Evolutionary conservation across 2,113 vertebrate species (phyloP).

Genomic region (Cricetomys ansorgei): DNA sequence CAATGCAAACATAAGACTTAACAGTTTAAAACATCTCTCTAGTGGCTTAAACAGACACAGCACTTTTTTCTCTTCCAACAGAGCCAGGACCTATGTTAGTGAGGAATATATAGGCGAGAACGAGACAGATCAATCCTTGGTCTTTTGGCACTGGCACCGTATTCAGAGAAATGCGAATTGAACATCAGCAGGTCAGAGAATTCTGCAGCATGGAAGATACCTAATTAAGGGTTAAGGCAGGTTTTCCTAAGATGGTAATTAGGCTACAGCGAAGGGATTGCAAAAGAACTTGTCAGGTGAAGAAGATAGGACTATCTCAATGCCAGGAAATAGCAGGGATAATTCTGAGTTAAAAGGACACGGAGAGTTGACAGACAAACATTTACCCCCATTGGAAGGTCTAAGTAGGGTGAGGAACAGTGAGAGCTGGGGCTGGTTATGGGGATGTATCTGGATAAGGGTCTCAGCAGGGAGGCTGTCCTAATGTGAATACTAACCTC

Average conservation of each 20-base stretch:
- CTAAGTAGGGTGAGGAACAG: neutral
- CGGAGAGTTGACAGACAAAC: neutral
- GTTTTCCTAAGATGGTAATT: neutral
- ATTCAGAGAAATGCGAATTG: neutral
- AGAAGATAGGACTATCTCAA: neutral
- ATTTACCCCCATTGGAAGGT: neutral
- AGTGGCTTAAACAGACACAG: neutral
- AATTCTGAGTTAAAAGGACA: neutral
- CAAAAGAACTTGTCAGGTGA: neutral
- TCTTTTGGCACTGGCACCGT: neutral
- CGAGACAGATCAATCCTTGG: neutral
- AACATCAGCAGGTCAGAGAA: neutral
- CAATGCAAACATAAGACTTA: neutral
- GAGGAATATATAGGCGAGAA: neutral
- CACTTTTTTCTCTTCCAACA: neutral
- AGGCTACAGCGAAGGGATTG: neutral
- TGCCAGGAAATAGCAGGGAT: neutral
- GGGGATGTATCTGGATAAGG: neutral
- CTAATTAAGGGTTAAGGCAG: neutral
- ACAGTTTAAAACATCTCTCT: neutral
- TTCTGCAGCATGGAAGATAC: neutral
- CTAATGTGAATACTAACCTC: neutral
- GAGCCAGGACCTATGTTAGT: neutral
- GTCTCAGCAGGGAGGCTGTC: neutral
- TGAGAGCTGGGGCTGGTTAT: neutral